phyloP scores from a whole-genome alignment of 1,140 invertebrate genomes.

The Stenopsyche tienmushanensis region DNA sequence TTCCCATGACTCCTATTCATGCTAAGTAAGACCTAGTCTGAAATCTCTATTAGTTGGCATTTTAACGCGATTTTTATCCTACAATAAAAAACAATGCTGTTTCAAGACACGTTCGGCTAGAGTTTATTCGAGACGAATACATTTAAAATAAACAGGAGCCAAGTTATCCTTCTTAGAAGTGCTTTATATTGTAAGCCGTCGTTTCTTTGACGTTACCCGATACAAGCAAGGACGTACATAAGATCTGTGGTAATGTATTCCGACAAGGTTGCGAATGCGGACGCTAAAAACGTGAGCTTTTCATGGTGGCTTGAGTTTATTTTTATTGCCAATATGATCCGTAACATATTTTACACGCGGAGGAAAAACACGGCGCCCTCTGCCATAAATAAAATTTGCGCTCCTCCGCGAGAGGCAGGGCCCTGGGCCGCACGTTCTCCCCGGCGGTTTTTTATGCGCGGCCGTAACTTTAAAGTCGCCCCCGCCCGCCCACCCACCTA shows the following conservation, averaged over 20 bases:
- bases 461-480: background rate
- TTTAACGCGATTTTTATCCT: no score
- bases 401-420: background rate
- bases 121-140: no score
- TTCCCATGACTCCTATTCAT: no score
- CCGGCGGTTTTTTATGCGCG: background rate
- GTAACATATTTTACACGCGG: conserved; percentile 24
- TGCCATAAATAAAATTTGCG: conserved; percentile 24
- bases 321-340: conserved; percentile 31
- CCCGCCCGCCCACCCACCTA: background rate
- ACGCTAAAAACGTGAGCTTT: conserved; percentile 14
- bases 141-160: no score
- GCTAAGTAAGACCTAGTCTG: no score
- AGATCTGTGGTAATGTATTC: conserved; percentile 10
- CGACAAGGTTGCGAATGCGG: background rate
- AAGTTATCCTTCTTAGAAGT: no score
- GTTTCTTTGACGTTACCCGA: no score
- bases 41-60: no score
- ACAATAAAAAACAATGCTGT: no score
- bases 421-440: background rate
- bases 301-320: conserved; percentile 17
- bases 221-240: no score
- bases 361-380: background rate
- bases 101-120: no score
- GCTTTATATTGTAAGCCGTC: no score